These are phyloP conservation scores for Isoperla grammatica DNA, from an alignment of 2,888 invertebrate genomes.

Conservation along the genomic window DNA sequence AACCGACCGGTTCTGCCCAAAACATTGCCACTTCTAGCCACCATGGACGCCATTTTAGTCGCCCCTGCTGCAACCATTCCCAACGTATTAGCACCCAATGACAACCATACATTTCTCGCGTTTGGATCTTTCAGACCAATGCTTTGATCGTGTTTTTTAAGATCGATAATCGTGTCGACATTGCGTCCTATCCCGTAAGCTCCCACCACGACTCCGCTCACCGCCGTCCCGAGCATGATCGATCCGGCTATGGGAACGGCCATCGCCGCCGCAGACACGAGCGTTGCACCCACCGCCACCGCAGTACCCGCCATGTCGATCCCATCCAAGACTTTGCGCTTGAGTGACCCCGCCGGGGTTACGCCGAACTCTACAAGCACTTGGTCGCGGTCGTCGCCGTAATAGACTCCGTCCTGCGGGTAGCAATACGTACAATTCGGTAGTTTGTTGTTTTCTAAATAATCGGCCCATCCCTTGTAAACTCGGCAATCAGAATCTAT, in stretches of 20 bases:
- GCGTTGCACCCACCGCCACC: conserved; percentile 10
- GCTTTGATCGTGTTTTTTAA: conserved; percentile 21
- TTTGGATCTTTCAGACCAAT: conserved; percentile 20
- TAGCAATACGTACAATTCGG: conserved; percentile 23
- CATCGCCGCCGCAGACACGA: conserved; percentile 9
- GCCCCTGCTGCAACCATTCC: conserved; percentile 22
- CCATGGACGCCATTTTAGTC: neutral
- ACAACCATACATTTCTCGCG: conserved; percentile 18
- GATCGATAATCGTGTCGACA: conserved; percentile 14
- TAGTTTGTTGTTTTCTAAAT: conserved; percentile 20
- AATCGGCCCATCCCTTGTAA: conserved; percentile 23
- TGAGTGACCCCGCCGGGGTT: conserved; percentile 11
- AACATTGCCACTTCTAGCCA: conserved; percentile 19
- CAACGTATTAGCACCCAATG: conserved; percentile 11
- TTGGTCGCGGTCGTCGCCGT: neutral
- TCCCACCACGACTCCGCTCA: conserved; percentile 11
- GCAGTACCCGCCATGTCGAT: conserved; percentile 16
- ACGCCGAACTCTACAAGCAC: conserved; percentile 17
- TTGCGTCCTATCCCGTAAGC: conserved; percentile 18
- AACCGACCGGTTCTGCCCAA: conserved; percentile 6
- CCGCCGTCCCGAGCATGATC: conserved; percentile 3
- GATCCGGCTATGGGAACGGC: conserved; percentile 11
- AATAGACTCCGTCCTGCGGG: conserved; percentile 20
- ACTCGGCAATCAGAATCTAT: conserved; percentile 22
- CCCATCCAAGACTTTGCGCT: neutral